Percentiles rank a stretch among this genome's conserved stretches.
These are phyloP conservation scores for Eumacrocentrus americanus DNA, from an alignment of 2,888 invertebrate genomes.

Conservation along the genomic window DNA sequence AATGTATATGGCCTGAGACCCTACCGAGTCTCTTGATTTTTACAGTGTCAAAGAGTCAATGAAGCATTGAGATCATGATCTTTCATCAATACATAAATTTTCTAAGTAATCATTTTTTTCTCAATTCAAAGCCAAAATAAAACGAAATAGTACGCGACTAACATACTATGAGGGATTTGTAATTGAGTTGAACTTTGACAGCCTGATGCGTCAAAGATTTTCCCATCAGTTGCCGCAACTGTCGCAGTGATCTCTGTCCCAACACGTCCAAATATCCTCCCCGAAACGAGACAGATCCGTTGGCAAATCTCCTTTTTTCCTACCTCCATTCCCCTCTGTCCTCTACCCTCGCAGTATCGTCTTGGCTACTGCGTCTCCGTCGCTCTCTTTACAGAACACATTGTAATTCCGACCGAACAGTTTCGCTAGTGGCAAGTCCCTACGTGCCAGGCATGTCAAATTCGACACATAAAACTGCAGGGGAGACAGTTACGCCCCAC, in stretches of 20 bases:
- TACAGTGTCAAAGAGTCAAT: too few species aligned
- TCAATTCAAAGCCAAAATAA: too few species aligned
- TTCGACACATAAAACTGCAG: constrained; percentile 60
- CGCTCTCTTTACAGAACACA: constrained; percentile 45
- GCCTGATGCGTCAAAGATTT: too few species aligned
- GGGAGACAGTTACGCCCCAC: constrained; percentile 55
- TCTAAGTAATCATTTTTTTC: background rate
- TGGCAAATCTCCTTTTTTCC: constrained; percentile 23
- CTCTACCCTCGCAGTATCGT: constrained; percentile 20
- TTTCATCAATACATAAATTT: background rate
- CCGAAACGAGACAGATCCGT: constrained; percentile 26
- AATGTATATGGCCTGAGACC: too few species aligned
- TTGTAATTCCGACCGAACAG: constrained; percentile 60
- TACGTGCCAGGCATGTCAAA: constrained; percentile 61
- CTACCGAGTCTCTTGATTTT: too few species aligned
- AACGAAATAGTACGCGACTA: background rate
- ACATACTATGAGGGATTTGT: too few species aligned
- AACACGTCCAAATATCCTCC: background rate
- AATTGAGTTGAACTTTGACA: too few species aligned
- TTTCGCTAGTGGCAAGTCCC: constrained; percentile 58
- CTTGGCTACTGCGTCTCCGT: constrained; percentile 29
- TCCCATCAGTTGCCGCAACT: background rate
- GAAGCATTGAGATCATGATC: background rate
- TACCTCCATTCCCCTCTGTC: constrained; percentile 14
- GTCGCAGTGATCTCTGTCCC: background rate